Conservation (phyloP, 2,113 vertebrate species). For the Bujurquina vittata region DNA sequence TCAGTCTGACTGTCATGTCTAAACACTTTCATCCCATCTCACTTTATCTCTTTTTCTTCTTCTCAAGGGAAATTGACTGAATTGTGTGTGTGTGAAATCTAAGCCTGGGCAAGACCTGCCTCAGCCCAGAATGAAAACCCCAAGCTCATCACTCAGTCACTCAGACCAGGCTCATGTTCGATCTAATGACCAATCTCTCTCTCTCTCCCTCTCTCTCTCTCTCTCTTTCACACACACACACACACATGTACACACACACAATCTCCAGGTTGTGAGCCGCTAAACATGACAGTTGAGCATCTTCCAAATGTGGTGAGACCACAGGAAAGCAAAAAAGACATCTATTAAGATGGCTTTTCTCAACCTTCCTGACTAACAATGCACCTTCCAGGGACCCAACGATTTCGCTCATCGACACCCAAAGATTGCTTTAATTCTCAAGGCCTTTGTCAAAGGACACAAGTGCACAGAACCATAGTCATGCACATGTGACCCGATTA, state of each 20-base stretch:
- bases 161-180: slow-evolving; percentile 41
- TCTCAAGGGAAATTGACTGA: slow-evolving; percentile 34
- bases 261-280: not conserved
- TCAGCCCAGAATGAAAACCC: slow-evolving; percentile 39
- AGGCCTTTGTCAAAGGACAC: not conserved
- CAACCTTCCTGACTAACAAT: not conserved
- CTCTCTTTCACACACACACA: not conserved
- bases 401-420: not conserved
- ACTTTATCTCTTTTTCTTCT: not conserved
- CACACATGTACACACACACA: slow-evolving; percentile 6
- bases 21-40: slow-evolving; percentile 2
- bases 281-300: slow-evolving; percentile 21
- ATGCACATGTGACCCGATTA: slow-evolving; percentile 51
- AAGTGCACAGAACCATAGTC: not conserved
- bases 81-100: slow-evolving; percentile 57
- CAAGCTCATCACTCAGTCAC: slow-evolving; percentile 58
- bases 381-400: not conserved
- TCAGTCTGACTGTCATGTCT: slow-evolving; percentile 5
- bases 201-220: not conserved
- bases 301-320: slow-evolving; percentile 21
- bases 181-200: slow-evolving; percentile 20
- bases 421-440: not conserved
- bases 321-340: slow-evolving; percentile 6
- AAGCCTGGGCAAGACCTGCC: slow-evolving; percentile 43
- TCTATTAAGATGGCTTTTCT: not conserved